Conservation (phyloP, 2,113 vertebrate species). For the Semnornis frantzii region DNA sequence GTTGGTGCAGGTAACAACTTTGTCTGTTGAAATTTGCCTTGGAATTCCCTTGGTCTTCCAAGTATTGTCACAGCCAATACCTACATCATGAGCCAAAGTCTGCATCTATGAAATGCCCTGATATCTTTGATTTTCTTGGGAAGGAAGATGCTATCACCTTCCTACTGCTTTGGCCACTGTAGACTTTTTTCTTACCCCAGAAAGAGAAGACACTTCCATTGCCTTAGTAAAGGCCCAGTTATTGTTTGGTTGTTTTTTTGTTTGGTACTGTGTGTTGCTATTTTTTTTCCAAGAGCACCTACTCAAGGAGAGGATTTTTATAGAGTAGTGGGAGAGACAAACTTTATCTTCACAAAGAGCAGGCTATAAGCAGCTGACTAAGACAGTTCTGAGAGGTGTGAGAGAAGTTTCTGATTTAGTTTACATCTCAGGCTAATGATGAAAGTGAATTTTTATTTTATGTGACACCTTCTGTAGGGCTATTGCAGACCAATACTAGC, state of each 20-base stretch:
- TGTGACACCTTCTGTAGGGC: neutral
- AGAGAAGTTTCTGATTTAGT: too few relatives aligned
- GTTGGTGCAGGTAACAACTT: neutral
- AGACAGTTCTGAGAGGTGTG: neutral
- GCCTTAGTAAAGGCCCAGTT: neutral
- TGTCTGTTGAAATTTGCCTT: neutral
- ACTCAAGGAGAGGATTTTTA: neutral
- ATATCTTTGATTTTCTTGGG: neutral
- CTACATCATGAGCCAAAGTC: neutral
- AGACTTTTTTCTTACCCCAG: neutral
- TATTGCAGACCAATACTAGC: neutral
- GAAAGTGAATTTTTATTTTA: too few relatives aligned
- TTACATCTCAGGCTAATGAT: too few relatives aligned
- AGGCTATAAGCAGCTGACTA: neutral
- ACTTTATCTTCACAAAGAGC: neutral
- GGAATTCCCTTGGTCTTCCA: neutral
- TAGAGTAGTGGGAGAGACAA: neutral
- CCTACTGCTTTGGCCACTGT: neutral
- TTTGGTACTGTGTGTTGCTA: neutral
- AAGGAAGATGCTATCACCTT: neutral
- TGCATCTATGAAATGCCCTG: neutral
- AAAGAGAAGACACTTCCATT: neutral
- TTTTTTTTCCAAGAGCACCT: neutral
- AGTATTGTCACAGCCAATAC: neutral
- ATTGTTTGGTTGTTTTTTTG: neutral